Evolutionary conservation across 2,113 vertebrate species (phyloP).

Genomic region (Acanthisitta chloris): DNA sequence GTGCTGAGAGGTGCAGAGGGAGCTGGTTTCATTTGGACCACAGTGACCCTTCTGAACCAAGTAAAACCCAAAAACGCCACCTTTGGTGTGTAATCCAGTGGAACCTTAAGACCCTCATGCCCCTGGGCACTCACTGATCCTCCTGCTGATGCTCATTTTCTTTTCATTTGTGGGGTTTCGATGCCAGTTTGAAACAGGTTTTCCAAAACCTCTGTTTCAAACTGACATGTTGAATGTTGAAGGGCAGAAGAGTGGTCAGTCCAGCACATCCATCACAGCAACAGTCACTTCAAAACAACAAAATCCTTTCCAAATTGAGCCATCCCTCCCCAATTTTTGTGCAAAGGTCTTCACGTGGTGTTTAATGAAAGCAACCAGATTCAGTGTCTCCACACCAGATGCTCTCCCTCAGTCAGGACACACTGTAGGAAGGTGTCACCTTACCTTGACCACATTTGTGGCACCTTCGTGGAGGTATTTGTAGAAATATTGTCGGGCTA

Average conservation of each 20-base stretch:
- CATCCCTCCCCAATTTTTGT: background rate
- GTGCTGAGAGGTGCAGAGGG: background rate
- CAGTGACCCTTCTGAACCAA: background rate
- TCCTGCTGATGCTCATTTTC: background rate
- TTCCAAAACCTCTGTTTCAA: background rate
- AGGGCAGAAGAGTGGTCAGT: background rate
- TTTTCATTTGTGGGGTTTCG: background rate
- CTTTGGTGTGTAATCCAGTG: background rate
- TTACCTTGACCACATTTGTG: background rate
- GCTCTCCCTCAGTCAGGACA: background rate
- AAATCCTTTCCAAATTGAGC: background rate
- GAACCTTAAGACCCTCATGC: background rate
- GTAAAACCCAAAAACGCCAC: background rate
- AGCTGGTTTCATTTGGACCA: background rate
- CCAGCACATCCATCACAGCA: background rate
- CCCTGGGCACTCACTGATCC: background rate
- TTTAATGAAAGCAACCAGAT: background rate
- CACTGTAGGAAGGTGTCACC: accelerated
- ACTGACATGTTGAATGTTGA: background rate
- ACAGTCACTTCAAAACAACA: background rate
- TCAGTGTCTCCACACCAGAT: background rate
- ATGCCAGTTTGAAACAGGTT: too few relatives aligned
- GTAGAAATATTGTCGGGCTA: background rate
- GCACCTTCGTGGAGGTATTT: background rate
- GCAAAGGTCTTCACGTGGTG: background rate